Evolutionary conservation across 2,113 vertebrate genomes (phyloP), one percentile per base, ranked within the genome.

Genomic region (Cyanoliseus patagonus): DNA sequence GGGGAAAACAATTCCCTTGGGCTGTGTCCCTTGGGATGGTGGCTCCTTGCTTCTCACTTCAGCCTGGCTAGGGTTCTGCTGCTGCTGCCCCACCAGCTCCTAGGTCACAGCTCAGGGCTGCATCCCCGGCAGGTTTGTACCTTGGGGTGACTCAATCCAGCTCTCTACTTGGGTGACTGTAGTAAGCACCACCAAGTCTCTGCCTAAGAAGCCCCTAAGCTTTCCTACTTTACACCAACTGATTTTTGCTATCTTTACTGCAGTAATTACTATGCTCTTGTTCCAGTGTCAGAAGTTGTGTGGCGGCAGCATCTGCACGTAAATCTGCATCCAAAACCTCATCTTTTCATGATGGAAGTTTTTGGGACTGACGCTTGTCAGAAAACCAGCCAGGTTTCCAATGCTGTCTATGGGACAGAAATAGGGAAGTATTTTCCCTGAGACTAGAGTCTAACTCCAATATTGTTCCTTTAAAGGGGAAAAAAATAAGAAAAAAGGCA

Each of bases 81-180:
- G 41, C 52, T 69, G 64, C 41, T 57, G 15, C 15, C 33, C 57
- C 33, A 20, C 33, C 57, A 70, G 41, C 35, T 42, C 75, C 49
- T 47, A 49, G 10, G 9, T 33, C 24, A 25, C 27, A 14, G 1
- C 68, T 51, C 39, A 69, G 24, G 46, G 55, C 61, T 57, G 61
- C 30, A 8, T 2, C 53, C 33, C 47, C 59, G 31, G 49, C 0
- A 0, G 33, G 49, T 15, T 67, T 2, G 0, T 9, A n/a, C 35
- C 57, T 57, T 27, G 27, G 0, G 0, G 3, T 28, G 35, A n/a
- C 30, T 3, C 8, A 52, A 46, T 30, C 35, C 59, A 63, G 17
- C 13, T 47, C 46, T 51, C 24, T 24, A 6, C 39, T 23, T 22
- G 9, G 27, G 20, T 37, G 31, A 25, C 51, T 76, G 51, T 17